Evolutionary conservation across 2,888 invertebrate genomes (phyloP), one percentile per base, ranked within the genome.

Genomic region (Plebejus melissa): DNA sequence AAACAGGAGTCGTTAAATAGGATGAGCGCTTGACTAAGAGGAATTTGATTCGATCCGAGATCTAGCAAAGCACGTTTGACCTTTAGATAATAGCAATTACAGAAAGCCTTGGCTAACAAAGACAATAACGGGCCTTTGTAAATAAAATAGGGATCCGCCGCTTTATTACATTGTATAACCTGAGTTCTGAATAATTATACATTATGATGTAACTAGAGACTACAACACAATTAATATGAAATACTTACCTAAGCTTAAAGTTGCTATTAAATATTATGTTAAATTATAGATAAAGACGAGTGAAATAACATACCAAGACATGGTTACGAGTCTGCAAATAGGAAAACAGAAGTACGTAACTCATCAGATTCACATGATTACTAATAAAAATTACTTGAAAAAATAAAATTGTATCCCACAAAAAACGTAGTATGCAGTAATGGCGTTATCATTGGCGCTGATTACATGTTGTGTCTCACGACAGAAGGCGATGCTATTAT

Each of bases 401-500:
- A 81, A 81, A 71, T 82, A 85, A 87, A 84, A 87, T 87, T 77
- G 78, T 85, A 81, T 79, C 83, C 82, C 83, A 83, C 86, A 85
- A 89, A 90, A 89, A 90, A 90, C 84, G 81, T 69, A 80, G 80
- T 82, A 83, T 82, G 81, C 81, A 77, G 81, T 88, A 87, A 90
- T 88, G 85, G 83, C 86, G 85, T 89, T 90, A 91, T 90, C 90
- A 89, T 88, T 87, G 86, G 88, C 84, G 84, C 85, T 91, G 92
- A 93, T 93, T 92, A 88, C 89, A 88, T 82, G 88, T 90, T 87
- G 83, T 82, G 84, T 85, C 85, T 84, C 84, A 85, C 85, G 87
- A 88, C 90, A 90, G 88, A 85, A 88, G 90, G 90, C 88, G 84
- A 86, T 86, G 92, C 91, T 91, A 93, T 93, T 93, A 93, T 91